Percentiles rank a stretch among this genome's conserved stretches.
phyloP scores from a whole-genome alignment of 2,888 invertebrate genomes.

The Eutolmus rufibarbis region DNA sequence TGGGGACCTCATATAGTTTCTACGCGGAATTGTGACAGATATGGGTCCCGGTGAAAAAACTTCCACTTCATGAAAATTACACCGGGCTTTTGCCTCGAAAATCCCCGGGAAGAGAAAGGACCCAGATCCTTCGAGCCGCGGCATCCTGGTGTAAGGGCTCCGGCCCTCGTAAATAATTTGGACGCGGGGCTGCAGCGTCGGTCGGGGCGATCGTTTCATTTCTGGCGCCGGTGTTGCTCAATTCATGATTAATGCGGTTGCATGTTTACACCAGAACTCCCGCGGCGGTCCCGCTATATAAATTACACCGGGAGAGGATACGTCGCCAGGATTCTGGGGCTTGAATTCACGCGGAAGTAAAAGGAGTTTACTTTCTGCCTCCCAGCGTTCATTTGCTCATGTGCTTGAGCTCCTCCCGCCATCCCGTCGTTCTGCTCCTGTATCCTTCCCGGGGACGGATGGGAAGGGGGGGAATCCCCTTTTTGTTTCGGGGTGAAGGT shows the following conservation, averaged over 20 bases:
- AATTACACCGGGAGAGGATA: slow-evolving; percentile 18
- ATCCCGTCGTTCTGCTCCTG: background rate
- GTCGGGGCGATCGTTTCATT: background rate
- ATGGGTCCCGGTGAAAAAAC: background rate
- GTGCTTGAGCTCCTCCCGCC: background rate
- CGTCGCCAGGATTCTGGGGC: background rate
- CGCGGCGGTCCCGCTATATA: slow-evolving; percentile 33
- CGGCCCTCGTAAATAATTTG: background rate
- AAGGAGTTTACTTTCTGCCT: background rate
- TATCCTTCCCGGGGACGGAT: background rate
- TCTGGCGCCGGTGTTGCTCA: slow-evolving; percentile 22
- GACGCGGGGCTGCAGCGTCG: background rate
- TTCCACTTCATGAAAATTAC: background rate
- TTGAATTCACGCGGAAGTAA: slow-evolving; percentile 23
- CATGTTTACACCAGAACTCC: slow-evolving; percentile 43
- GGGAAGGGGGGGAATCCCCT: background rate
- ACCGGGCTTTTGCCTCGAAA: background rate
- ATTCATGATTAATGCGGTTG: slow-evolving; percentile 45
- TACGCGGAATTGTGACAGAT: background rate
- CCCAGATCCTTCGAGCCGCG: background rate
- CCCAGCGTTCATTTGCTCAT: background rate
- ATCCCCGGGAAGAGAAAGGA: background rate
- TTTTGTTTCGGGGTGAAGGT: background rate
- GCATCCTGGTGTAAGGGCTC: background rate
- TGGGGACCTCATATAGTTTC: background rate